Percentiles rank a stretch among this genome's conserved stretches.
Conservation (phyloP, 2,888 invertebrate genomes). For the Drosophila differens region DNA sequence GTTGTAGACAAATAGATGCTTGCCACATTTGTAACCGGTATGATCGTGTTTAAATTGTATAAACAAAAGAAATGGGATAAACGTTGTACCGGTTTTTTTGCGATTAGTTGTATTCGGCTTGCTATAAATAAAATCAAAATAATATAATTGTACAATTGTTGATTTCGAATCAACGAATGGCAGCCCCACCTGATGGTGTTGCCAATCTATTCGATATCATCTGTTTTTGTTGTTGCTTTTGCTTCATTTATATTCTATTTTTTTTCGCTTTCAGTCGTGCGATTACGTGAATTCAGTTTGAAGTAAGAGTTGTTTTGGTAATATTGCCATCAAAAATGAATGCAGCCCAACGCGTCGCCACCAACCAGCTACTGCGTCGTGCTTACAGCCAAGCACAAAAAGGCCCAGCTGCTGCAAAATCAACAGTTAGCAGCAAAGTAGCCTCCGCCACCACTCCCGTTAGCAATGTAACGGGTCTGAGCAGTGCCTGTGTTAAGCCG, state of each 20-base stretch:
- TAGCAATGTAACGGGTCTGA: conserved; percentile 89
- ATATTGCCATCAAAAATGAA: conserved; percentile 59
- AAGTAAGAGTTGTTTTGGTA: conserved; percentile 40
- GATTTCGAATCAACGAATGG: conserved; percentile 17
- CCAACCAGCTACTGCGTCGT: conserved; percentile 54
- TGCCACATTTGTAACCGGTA: neutral
- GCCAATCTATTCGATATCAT: conserved; percentile 51
- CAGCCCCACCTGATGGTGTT: conserved; percentile 40
- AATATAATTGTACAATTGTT: neutral
- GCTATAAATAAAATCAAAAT: neutral
- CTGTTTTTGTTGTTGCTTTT: conserved; percentile 37
- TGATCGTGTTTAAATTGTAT: neutral
- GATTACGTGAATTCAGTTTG: conserved; percentile 76
- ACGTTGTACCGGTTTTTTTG: neutral
- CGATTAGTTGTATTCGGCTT: neutral
- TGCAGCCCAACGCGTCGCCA: conserved; percentile 46
- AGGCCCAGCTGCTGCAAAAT: conserved; percentile 13
- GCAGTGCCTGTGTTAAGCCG: conserved; percentile 87
- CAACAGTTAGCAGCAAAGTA: conserved; percentile 16
- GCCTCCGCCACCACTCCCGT: conserved; percentile 43
- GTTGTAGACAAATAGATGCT: conserved; percentile 33
- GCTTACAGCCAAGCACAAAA: conserved; percentile 64
- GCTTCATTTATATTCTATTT: conserved; percentile 12
- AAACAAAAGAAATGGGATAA: neutral
- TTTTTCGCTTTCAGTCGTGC: conserved; percentile 45